These are phyloP conservation scores for Andricus quercusramuli DNA, from an alignment of 2,888 invertebrate species.

Conservation along the genomic window DNA sequence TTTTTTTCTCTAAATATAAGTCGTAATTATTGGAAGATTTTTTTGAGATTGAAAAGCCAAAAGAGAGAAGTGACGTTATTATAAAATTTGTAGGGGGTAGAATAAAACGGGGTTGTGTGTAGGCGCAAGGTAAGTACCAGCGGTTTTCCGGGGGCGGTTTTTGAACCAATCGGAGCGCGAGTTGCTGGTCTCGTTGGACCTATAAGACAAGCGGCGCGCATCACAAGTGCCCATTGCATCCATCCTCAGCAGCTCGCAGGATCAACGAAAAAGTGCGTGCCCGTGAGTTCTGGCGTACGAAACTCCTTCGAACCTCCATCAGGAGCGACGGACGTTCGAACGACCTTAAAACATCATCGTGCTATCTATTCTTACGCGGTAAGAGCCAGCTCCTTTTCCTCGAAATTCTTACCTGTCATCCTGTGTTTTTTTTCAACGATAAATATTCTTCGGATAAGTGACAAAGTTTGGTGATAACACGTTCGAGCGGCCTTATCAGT, in stretches of 20 bases:
- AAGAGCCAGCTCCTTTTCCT: constrained; percentile 7
- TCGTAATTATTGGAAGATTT: not conserved
- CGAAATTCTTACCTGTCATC: not conserved
- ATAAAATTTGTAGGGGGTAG: constrained; percentile 26
- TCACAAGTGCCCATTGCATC: constrained; percentile 62
- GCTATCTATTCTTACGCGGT: constrained; percentile 35
- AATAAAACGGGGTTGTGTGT: constrained; percentile 6
- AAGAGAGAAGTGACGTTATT: constrained; percentile 31
- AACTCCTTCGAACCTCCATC: constrained; percentile 8
- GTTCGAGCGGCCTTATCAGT: constrained; percentile 3
- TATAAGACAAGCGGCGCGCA: constrained; percentile 67
- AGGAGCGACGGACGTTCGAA: not conserved
- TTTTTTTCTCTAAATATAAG: not conserved
- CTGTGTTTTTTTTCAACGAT: constrained; percentile 7
- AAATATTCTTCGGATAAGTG: constrained; percentile 26
- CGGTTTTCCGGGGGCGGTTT: constrained; percentile 57
- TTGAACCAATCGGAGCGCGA: constrained; percentile 63
- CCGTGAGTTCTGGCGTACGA: not conserved
- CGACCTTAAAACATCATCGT: constrained; percentile 8
- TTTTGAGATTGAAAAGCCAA: constrained; percentile 13
- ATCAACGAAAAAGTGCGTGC: constrained; percentile 34
- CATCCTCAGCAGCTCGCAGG: constrained; percentile 50
- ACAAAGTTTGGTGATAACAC: constrained; percentile 11
- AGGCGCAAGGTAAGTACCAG: constrained; percentile 48
- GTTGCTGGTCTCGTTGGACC: constrained; percentile 58